phyloP scores from a whole-genome alignment of 2,888 invertebrate genomes.

The Sarcophaga caerulescens region DNA sequence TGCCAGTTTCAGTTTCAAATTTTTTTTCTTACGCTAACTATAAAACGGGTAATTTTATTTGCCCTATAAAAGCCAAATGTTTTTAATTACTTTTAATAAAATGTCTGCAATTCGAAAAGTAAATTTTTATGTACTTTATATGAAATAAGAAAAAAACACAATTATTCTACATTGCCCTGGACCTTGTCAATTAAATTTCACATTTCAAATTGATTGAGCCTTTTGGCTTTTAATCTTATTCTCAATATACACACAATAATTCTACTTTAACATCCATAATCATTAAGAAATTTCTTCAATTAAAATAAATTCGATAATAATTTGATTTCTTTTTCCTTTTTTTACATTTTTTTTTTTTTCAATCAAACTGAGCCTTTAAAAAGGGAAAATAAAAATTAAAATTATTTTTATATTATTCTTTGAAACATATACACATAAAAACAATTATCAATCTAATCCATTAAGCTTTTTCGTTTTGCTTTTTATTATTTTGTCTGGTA shows the following conservation, averaged over 20 bases:
- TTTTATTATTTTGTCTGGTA: background rate
- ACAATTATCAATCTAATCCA: slow-evolving; percentile 54
- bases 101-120: background rate
- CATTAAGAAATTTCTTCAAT: slow-evolving; percentile 28
- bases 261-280: slow-evolving; percentile 11
- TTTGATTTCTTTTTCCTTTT: background rate
- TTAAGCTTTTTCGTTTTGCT: slow-evolving; percentile 5
- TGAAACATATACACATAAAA: too few relatives aligned
- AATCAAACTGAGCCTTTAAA: slow-evolving; percentile 3
- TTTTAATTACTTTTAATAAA: slow-evolving; percentile 3
- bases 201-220: background rate
- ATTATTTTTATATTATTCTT: background rate
- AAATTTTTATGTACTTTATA: background rate
- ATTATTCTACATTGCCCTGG: background rate
- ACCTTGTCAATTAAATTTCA: background rate
- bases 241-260: background rate
- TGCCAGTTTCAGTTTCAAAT: background rate
- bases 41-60: background rate
- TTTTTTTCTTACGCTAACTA: background rate
- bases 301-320: slow-evolving; percentile 29
- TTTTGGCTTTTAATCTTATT: background rate
- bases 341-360: background rate
- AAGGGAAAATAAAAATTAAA: background rate
- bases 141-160: background rate
- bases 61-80: background rate